phyloP scores from a whole-genome alignment of 2,113 vertebrate species.

The Willisornis vidua region DNA sequence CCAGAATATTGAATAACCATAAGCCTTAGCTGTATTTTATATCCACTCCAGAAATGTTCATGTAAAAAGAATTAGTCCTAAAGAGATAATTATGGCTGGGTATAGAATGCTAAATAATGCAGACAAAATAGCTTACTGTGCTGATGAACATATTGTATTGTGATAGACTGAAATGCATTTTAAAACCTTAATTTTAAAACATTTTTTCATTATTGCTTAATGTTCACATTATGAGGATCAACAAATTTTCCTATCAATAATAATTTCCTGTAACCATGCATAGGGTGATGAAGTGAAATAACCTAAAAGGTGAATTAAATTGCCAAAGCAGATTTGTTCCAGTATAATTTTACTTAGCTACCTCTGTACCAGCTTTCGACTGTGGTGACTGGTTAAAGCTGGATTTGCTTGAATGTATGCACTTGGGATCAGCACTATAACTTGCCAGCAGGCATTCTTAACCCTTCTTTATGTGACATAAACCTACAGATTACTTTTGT shows the following conservation, averaged over 20 bases:
- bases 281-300: not conserved
- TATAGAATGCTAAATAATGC: not conserved
- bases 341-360: not conserved
- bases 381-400: not conserved
- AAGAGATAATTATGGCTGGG: not conserved
- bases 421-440: not conserved
- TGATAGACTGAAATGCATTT: not conserved
- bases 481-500: not conserved
- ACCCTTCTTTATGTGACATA: not conserved
- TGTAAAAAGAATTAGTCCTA: not conserved
- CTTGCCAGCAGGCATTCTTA: not conserved
- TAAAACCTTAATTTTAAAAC: not conserved
- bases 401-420: not conserved
- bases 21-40: not conserved
- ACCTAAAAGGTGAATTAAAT: not conserved
- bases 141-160: not conserved
- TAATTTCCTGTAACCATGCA: not conserved
- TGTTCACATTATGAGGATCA: not conserved
- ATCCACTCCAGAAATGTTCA: not conserved
- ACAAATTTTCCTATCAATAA: not conserved
- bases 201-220: not conserved
- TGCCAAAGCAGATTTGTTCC: not conserved
- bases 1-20: not conserved
- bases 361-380: not conserved
- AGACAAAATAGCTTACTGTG: not conserved